Conservation (phyloP, 1,140 invertebrate genomes). For the Dreissena rostriformis region DNA sequence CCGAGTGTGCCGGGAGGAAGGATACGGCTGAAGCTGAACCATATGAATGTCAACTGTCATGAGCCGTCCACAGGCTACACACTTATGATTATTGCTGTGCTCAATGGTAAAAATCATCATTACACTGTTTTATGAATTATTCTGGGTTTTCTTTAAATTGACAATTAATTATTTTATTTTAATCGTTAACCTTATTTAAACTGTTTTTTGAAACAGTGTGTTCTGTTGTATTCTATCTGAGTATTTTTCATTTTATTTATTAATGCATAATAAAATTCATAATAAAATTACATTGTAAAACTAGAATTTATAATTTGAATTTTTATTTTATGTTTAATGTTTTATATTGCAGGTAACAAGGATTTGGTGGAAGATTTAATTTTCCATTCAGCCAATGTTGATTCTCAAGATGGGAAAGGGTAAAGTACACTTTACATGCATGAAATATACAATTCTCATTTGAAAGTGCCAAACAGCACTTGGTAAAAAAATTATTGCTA, state of each 20-base stretch:
- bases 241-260: too few relatives aligned
- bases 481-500: too few relatives aligned
- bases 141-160: background rate
- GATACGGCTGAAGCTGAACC: conserved; percentile 62
- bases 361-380: conserved; percentile 67
- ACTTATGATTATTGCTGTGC: conserved; percentile 70
- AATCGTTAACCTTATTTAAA: background rate
- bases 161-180: background rate
- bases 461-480: too few relatives aligned
- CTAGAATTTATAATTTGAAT: too few relatives aligned
- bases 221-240: background rate
- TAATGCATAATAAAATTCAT: too few relatives aligned
- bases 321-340: too few relatives aligned
- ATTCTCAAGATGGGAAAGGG: conserved; percentile 72
- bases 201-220: background rate
- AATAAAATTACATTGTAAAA: too few relatives aligned
- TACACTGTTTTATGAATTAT: too few relatives aligned
- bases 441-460: too few relatives aligned
- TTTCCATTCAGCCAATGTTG: conserved; percentile 70
- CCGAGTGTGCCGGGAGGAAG: conserved; percentile 57
- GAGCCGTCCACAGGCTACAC: conserved; percentile 72
- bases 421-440: conserved; percentile 49
- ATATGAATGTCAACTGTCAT: conserved; percentile 71
- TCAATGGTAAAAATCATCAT: conserved; percentile 65
- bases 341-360: conserved; percentile 62